A percentile compares a stretch with the other conserved stretches of the same genome.
Evolutionary conservation across 2,888 invertebrate species (phyloP).

Genomic region (Cremastobaeus sp.): DNA sequence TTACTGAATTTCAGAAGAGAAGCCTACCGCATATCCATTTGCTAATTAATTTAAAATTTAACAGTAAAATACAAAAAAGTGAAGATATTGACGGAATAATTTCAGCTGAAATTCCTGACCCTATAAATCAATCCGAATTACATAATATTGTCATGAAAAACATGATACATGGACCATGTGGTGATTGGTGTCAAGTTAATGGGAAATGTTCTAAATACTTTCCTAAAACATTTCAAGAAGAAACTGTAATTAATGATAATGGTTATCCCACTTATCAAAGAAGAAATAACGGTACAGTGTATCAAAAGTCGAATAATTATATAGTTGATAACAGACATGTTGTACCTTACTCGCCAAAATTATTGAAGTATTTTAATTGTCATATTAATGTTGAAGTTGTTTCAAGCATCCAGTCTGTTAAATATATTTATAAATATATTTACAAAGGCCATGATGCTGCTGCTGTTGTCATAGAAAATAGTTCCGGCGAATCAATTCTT

Average conservation of each 20-base stretch:
- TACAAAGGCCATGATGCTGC: slow-evolving; percentile 36
- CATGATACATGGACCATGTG: not conserved
- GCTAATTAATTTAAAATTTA: no score
- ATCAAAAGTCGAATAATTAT: not conserved
- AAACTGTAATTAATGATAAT: no score
- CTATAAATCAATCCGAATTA: not conserved
- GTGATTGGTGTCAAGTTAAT: not conserved
- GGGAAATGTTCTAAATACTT: not conserved
- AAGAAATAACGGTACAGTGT: no score
- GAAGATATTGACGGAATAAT: no score
- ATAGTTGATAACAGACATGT: no score
- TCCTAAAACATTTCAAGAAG: not conserved
- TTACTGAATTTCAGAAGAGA: no score
- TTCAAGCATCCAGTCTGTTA: slow-evolving; percentile 4
- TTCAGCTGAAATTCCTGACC: slow-evolving; percentile 4
- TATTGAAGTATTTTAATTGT: slow-evolving; percentile 62
- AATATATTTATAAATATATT: slow-evolving; percentile 18
- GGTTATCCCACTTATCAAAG: no score
- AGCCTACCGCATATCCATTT: no score
- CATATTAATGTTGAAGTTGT: slow-evolving; percentile 68
- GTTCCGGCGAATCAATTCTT: slow-evolving; percentile 22
- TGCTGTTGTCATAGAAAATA: slow-evolving; percentile 26
- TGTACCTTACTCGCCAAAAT: slow-evolving; percentile 66
- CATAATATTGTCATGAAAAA: no score
- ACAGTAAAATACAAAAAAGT: no score